These are phyloP conservation scores for Eutolmus rufibarbis DNA, from an alignment of 2,888 invertebrate genomes.

Conservation along the genomic window DNA sequence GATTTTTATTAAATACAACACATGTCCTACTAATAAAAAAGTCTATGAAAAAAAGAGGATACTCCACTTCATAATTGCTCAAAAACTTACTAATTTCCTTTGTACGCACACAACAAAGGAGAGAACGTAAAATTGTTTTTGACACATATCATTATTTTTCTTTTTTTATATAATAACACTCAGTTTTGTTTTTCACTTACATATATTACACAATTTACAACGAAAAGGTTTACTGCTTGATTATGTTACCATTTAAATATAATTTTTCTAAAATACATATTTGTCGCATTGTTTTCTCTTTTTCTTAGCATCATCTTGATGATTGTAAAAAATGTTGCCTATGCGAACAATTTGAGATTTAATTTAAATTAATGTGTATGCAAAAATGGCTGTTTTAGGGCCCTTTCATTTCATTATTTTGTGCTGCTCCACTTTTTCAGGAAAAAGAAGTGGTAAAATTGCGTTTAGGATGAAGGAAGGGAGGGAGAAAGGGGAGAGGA, in stretches of 20 bases:
- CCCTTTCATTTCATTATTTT: not conserved
- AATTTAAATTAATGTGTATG: not conserved
- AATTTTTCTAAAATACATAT: not conserved
- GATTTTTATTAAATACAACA: not conserved
- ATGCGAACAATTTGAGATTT: not conserved
- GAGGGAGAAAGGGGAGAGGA: not conserved
- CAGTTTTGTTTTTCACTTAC: not conserved
- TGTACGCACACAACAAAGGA: not conserved
- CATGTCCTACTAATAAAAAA: not conserved
- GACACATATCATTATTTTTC: not conserved
- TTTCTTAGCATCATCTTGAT: not conserved
- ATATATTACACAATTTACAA: constrained; percentile 18
- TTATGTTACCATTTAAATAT: not conserved
- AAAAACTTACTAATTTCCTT: not conserved
- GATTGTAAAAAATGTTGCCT: not conserved
- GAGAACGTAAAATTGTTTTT: not conserved
- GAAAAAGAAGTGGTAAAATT: not conserved
- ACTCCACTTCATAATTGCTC: not conserved
- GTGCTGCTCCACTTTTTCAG: not conserved
- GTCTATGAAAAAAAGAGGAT: not conserved
- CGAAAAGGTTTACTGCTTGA: not conserved
- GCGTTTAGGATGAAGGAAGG: not conserved
- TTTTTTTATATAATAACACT: not conserved
- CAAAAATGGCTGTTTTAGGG: not conserved
- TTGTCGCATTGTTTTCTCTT: not conserved